These are phyloP conservation scores for Drosophila pectinifera DNA, from an alignment of 1,140 invertebrate genomes.

Conservation along the genomic window DNA sequence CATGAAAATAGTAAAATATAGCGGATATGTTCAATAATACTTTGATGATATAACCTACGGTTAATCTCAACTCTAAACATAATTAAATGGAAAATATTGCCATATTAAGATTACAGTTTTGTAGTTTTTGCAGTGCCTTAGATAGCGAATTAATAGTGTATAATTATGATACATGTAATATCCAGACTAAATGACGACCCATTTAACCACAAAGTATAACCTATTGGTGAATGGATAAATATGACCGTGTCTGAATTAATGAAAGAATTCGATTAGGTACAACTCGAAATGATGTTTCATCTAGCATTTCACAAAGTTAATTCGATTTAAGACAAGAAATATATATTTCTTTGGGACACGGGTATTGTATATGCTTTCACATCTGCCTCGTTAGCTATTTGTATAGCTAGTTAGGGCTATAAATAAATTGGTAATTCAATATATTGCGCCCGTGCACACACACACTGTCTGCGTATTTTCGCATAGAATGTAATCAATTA, in stretches of 20 bases:
- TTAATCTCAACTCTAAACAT: too few species aligned
- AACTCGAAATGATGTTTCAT: not conserved
- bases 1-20: too few species aligned
- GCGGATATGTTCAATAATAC: too few species aligned
- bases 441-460: constrained; percentile 42
- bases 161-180: too few species aligned
- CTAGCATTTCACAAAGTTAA: not conserved
- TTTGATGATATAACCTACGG: too few species aligned
- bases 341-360: not conserved
- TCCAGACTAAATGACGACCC: too few species aligned
- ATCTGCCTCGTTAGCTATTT: constrained; percentile 4
- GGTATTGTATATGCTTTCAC: not conserved
- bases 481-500: constrained; percentile 78
- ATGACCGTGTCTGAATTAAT: not conserved
- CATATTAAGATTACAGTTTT: too few species aligned
- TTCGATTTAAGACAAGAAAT: not conserved
- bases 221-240: not conserved
- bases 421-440: constrained; percentile 74
- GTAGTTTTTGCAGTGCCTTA: too few species aligned
- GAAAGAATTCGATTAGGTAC: not conserved
- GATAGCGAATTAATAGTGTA: too few species aligned
- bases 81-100: too few species aligned
- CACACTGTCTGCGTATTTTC: constrained; percentile 54
- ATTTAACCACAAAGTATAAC: not conserved
- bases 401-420: constrained; percentile 35